phyloP scores from a whole-genome alignment of 2,888 invertebrate species.

The Microctonus brassicae region DNA sequence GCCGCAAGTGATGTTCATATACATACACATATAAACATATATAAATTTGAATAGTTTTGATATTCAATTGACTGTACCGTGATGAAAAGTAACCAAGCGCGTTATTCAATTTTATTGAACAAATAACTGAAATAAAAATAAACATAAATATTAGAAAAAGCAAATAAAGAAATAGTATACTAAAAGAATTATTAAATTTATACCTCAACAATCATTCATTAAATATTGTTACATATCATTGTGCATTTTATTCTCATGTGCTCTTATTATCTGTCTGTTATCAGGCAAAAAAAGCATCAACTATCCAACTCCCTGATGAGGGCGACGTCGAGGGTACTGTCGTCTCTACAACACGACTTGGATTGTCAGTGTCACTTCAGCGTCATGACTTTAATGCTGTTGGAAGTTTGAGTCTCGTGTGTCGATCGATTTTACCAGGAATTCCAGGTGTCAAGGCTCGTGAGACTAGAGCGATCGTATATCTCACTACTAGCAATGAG shows the following conservation, averaged over 20 bases:
- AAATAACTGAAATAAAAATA: not conserved
- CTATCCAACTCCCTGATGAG: slow-evolving; percentile 47
- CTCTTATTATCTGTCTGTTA: not conserved
- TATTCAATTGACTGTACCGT: too few relatives aligned
- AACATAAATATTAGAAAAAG: not conserved
- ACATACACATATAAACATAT: too few relatives aligned
- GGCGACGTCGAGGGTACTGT: slow-evolving; percentile 49
- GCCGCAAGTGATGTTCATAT: too few relatives aligned
- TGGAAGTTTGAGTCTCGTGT: slow-evolving; percentile 58
- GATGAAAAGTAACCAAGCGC: too few relatives aligned
- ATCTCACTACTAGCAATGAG: slow-evolving; percentile 64
- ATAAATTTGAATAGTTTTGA: too few relatives aligned
- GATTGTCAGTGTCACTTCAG: slow-evolving; percentile 56
- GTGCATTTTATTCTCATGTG: not conserved
- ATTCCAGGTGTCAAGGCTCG: slow-evolving; percentile 49
- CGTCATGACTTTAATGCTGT: slow-evolving; percentile 59
- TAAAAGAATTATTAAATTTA: too few relatives aligned
- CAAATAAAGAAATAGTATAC: not conserved
- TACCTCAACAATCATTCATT: too few relatives aligned
- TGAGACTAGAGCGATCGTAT: slow-evolving; percentile 54
- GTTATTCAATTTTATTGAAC: too few relatives aligned
- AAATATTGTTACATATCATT: not conserved
- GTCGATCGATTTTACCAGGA: slow-evolving; percentile 59
- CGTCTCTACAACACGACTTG: slow-evolving; percentile 54
- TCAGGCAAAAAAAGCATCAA: slow-evolving; percentile 55